Evolutionary conservation across 2,888 invertebrate genomes (phyloP).

Genomic region (Leptinotarsa rubiginosa): DNA sequence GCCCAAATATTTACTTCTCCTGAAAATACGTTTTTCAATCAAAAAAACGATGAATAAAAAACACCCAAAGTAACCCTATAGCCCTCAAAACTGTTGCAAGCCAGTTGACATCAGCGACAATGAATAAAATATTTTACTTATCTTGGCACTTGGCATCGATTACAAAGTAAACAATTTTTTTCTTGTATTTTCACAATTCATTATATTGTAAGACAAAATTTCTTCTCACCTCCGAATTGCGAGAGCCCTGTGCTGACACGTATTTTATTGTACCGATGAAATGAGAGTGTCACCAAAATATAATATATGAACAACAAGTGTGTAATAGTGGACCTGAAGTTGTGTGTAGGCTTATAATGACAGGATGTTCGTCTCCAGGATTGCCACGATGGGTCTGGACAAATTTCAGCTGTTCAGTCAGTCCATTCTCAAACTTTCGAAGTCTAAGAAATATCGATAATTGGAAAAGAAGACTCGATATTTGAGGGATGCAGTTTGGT

Average conservation of each 20-base stretch:
- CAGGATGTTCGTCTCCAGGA: constrained; percentile 24
- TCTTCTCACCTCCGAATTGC: constrained; percentile 27
- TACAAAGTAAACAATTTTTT: constrained; percentile 12
- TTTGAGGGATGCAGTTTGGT: constrained; percentile 1
- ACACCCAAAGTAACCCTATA: too few relatives aligned
- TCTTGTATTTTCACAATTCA: background rate
- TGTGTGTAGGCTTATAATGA: constrained; percentile 21
- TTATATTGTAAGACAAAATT: background rate
- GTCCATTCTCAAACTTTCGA: too few relatives aligned
- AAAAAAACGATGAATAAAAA: too few relatives aligned
- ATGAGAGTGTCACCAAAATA: constrained; percentile 40
- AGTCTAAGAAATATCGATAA: background rate
- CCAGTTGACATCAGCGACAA: background rate
- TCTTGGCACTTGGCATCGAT: background rate
- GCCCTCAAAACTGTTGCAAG: background rate
- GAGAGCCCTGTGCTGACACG: constrained; percentile 38
- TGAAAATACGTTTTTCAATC: too few relatives aligned
- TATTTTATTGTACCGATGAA: constrained; percentile 44
- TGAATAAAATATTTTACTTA: background rate
- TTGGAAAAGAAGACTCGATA: background rate
- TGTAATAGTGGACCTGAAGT: constrained; percentile 34
- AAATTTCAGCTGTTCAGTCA: constrained; percentile 35
- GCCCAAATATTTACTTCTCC: too few relatives aligned
- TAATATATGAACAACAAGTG: constrained; percentile 49
- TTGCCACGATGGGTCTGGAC: constrained; percentile 20